These are phyloP conservation scores for Oreamnos americanus DNA, from an alignment of 2,113 vertebrate species.

Conservation along the genomic window DNA sequence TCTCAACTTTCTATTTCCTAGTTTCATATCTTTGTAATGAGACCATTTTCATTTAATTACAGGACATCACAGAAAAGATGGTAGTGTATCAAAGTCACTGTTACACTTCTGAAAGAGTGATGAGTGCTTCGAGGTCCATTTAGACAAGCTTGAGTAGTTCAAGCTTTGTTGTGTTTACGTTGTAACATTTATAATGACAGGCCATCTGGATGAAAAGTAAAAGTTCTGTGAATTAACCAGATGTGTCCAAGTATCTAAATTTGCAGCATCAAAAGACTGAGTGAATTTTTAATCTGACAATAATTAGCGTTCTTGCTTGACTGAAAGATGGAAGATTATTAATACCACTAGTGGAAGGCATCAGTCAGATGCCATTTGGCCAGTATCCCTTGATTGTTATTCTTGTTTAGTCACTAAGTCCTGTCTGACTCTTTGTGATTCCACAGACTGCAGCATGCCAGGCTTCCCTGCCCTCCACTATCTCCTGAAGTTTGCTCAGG, in stretches of 20 bases:
- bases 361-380: not conserved
- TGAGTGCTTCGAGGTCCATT: conserved; percentile 37
- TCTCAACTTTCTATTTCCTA: not conserved
- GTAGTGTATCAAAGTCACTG: conserved; percentile 18
- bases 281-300: conserved; percentile 16
- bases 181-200: conserved; percentile 51
- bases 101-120: conserved; percentile 13
- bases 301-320: conserved; percentile 30
- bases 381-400: not conserved
- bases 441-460: not conserved
- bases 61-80: not conserved
- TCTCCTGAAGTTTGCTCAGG: not conserved
- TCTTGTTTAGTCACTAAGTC: not conserved
- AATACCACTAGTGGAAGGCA: not conserved
- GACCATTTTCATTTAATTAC: conserved; percentile 14
- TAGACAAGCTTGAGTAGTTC: not conserved
- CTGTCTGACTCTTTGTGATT: not conserved
- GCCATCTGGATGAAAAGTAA: conserved; percentile 48
- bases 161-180: conserved; percentile 31
- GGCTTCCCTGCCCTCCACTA: not conserved
- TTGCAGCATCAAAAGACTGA: not conserved
- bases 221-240: conserved; percentile 55
- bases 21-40: not conserved
- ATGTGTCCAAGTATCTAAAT: conserved; percentile 48
- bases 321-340: not conserved